A percentile compares a stretch with the other conserved stretches of the same genome.
These are phyloP conservation scores for Turritopsis dohrnii DNA, from an alignment of 30 jellyfish, hydroid and myxozoan species.

Conservation along the genomic window DNA sequence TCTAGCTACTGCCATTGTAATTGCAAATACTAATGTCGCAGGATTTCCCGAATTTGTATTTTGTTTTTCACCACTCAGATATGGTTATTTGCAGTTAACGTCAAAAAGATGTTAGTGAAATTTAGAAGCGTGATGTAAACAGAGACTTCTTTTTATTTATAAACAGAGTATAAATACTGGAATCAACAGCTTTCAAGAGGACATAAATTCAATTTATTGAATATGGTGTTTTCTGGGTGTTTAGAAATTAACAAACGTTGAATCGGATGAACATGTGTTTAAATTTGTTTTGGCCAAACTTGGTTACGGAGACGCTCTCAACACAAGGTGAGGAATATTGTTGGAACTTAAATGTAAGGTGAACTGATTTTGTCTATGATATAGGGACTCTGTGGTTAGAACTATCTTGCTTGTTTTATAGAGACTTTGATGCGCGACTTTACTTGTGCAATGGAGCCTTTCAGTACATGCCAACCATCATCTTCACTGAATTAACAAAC, in stretches of 20 bases:
- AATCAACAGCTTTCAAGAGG: not conserved
- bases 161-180: not conserved
- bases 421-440: conserved; percentile 83
- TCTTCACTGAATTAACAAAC: conserved; percentile 55
- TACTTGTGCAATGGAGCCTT: conserved; percentile 93
- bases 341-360: not conserved
- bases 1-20: no score
- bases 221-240: conserved; percentile 9
- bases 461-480: conserved; percentile 67
- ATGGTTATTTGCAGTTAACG: no score
- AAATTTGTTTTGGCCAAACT: conserved; percentile 76
- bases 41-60: no score
- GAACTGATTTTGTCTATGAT: no score
- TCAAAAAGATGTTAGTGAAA: no score
- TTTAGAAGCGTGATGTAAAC: no score
- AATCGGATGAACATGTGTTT: conserved; percentile 84
- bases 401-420: conserved; percentile 9
- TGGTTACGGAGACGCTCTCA: conserved; percentile 58
- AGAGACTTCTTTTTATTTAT: no score
- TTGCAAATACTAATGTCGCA: no score
- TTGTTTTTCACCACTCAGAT: no score
- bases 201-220: not conserved
- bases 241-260: conserved; percentile 54
- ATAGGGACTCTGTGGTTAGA: no score
- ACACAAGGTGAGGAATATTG: not conserved